A percentile compares a stretch with the other conserved stretches of the same genome.
These are phyloP conservation scores for Cylloceria caligata DNA, from an alignment of 2,888 invertebrate genomes.

Conservation along the genomic window DNA sequence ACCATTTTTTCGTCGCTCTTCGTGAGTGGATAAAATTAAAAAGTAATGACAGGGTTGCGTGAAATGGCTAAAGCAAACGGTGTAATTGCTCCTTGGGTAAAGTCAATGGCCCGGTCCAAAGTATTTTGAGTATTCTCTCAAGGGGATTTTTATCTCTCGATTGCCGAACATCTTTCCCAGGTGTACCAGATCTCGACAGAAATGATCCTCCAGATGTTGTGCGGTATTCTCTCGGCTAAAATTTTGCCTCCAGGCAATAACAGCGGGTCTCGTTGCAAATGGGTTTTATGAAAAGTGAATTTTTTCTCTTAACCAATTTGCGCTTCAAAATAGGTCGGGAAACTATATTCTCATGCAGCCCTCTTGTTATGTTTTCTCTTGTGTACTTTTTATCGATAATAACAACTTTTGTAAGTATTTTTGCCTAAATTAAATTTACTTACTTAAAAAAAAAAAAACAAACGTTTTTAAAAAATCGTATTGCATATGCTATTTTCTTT, in stretches of 20 bases:
- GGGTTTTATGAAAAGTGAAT: not conserved
- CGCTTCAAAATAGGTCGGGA: not conserved
- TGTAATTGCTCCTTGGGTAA: conserved; percentile 46
- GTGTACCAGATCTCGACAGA: conserved; percentile 21
- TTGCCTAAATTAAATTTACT: not conserved
- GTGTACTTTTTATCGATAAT: not conserved
- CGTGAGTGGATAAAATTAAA: conserved; percentile 63
- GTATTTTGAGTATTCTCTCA: conserved; percentile 33
- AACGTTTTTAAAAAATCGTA: too few relatives aligned
- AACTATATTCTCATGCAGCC: conserved; percentile 4
- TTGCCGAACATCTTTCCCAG: conserved; percentile 63
- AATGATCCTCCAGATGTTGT: conserved; percentile 19
- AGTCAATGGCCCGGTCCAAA: conserved; percentile 65
- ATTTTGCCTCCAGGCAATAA: not conserved
- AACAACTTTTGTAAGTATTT: not conserved
- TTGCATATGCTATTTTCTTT: not conserved
- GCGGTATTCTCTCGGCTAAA: not conserved
- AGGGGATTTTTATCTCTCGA: conserved; percentile 42
- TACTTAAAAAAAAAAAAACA: not conserved
- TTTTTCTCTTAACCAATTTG: not conserved
- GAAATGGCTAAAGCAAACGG: conserved; percentile 45
- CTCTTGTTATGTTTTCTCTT: too few relatives aligned
- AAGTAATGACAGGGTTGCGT: conserved; percentile 61
- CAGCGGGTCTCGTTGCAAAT: not conserved
- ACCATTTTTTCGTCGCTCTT: conserved; percentile 42